phyloP scores from a whole-genome alignment of 2,888 invertebrate species.

The Meloe dianella region DNA sequence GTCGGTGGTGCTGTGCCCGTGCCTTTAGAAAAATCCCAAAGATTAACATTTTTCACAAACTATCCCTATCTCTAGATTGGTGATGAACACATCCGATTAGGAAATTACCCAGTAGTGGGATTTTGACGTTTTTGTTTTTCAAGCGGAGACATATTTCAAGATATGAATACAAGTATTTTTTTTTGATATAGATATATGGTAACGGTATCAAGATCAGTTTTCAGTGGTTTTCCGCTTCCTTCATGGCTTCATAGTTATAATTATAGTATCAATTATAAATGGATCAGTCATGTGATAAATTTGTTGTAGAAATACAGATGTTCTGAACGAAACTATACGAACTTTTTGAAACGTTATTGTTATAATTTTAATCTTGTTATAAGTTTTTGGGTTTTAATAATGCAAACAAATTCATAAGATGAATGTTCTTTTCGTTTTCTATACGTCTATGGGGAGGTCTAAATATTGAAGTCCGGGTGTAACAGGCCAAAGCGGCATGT shows the following conservation, averaged over 20 bases:
- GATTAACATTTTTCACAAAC: slow-evolving; percentile 39
- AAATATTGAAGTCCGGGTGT: slow-evolving; percentile 38
- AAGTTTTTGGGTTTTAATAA: slow-evolving; percentile 9
- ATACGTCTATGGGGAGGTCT: slow-evolving; percentile 39
- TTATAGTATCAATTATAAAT: slow-evolving; percentile 2
- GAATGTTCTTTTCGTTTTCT: slow-evolving; percentile 2
- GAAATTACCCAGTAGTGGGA: neutral
- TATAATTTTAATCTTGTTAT: slow-evolving; percentile 4
- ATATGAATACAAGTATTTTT: slow-evolving; percentile 2
- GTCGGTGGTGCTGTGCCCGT: slow-evolving; percentile 45
- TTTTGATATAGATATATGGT: neutral
- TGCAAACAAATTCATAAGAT: slow-evolving; percentile 1
- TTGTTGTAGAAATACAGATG: neutral
- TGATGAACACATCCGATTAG: no score
- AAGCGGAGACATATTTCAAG: no score
- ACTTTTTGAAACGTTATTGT: no score
- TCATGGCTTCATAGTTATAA: slow-evolving; percentile 11
- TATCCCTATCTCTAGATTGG: no score
- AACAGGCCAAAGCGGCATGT: slow-evolving; percentile 41
- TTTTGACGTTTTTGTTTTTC: neutral
- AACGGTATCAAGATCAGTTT: slow-evolving; percentile 41
- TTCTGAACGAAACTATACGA: no score
- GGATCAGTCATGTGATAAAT: slow-evolving; percentile 13
- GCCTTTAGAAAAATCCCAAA: slow-evolving; percentile 41
- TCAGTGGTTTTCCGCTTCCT: slow-evolving; percentile 55